Base-by-base conservation (phyloP, 1,140 invertebrate species). In the Drosophila biarmipes region DNA sequence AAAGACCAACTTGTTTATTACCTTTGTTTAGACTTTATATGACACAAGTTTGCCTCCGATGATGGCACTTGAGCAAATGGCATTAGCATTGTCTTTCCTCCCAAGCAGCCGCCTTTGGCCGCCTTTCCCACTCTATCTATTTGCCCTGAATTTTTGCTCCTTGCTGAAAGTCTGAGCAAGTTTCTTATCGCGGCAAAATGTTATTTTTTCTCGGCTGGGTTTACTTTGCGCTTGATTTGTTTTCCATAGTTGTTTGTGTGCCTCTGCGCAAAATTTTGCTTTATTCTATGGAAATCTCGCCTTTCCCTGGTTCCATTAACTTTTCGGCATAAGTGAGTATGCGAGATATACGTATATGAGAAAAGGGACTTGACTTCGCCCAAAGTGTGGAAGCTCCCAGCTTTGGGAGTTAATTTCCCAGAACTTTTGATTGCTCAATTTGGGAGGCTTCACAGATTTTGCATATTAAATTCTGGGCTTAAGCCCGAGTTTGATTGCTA, bases 21-120 rank as follows among this genome's bases (percentile, higher is more conserved):
- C 76, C 80, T 85, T 85, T 85, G 80, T 80, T 85, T 85, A 69
- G 77, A 85, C 80, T 85, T 85, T 85, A 85, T 85, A 85, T 62
- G 84, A 69, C 77, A 80, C 76, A 68, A 46, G 37, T 42, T 38
- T 17, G 66, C 63, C 63, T 46, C 24, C 21, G 77, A 51, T 80
- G 80, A 85, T 77, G 80, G 77, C 80, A 84, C 80, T 84, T 84
- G 75, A 72, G 75, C 57, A 71, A 84, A 84, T 79, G 71, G 64
- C 80, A 82, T 82, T 84, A 82, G 79, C 80, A 84, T 84, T 85
- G 80, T 84, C 80, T 61, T 61, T 37, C 19, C 31, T 38, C 35
- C 35, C 75, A 37, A 45, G 14, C 45, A 29, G 40, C 14, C 34
- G 48, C 17, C 34, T 21, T 21, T 34, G n/a, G 29, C 21, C 19